phyloP scores from a whole-genome alignment of 2,113 vertebrate species.

The Ameiurus melas region DNA sequence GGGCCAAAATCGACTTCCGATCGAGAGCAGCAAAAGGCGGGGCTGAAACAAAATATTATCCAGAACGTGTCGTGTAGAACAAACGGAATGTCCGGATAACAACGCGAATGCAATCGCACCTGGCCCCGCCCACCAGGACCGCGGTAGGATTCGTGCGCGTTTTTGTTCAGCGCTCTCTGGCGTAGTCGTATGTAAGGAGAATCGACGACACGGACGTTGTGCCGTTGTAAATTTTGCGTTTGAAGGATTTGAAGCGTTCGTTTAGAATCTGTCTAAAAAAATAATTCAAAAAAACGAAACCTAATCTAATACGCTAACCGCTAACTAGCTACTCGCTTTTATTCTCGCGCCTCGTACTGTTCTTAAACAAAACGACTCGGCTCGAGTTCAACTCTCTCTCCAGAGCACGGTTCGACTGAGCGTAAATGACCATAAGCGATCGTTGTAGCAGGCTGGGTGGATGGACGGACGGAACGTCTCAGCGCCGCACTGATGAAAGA shows the following conservation, averaged over 20 bases:
- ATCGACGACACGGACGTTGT: not conserved
- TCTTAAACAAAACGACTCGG: not conserved
- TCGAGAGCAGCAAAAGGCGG: not conserved
- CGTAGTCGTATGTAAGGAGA: not conserved
- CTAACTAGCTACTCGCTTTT: not conserved
- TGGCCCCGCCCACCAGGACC: not conserved
- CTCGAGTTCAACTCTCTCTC: not conserved
- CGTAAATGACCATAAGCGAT: not conserved
- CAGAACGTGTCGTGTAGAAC: not conserved
- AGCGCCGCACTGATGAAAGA: not conserved
- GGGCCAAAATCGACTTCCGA: not conserved
- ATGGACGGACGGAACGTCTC: not conserved
- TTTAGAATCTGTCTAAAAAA: too few relatives aligned
- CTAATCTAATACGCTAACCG: not conserved
- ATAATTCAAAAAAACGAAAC: not conserved
- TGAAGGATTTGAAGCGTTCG: not conserved
- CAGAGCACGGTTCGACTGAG: not conserved
- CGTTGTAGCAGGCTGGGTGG: not conserved
- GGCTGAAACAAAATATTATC: not conserved
- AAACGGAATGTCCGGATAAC: not conserved
- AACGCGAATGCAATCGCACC: not conserved
- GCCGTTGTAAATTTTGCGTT: not conserved
- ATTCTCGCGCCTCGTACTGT: fast-evolving
- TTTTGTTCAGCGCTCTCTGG: too few relatives aligned
- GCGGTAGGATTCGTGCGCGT: not conserved